These are phyloP conservation scores for Xenus cinereus DNA, from an alignment of 2,113 vertebrate genomes.

Conservation along the genomic window DNA sequence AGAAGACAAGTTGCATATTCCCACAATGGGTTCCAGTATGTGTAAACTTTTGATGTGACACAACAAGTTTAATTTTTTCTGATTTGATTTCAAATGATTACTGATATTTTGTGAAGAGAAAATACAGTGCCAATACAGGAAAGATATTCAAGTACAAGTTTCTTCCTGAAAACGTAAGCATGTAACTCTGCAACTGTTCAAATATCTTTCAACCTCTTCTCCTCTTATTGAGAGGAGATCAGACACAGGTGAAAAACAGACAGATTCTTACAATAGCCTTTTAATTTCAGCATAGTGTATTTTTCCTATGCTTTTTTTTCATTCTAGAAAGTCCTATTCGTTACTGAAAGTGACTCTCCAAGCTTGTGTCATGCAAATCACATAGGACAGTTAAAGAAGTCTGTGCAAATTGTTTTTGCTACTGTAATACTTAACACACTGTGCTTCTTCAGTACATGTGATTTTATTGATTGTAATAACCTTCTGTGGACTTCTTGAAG, in stretches of 20 bases:
- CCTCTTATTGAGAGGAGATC: not conserved
- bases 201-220: not conserved
- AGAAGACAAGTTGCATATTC: not conserved
- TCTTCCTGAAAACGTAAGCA: not conserved
- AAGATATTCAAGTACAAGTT: not conserved
- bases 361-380: not conserved
- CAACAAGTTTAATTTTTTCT: not conserved
- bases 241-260: not conserved
- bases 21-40: not conserved
- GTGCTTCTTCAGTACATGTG: not conserved
- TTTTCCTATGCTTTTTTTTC: not conserved
- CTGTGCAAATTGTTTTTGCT: not conserved
- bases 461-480: not conserved
- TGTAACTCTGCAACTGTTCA: not conserved
- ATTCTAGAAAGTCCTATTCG: not conserved
- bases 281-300: not conserved
- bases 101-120: not conserved
- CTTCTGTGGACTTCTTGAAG: not conserved
- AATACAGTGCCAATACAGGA: not conserved
- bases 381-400: not conserved
- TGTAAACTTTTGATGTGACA: not conserved
- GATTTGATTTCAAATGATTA: not conserved
- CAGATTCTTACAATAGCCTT: not conserved
- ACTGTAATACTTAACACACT: not conserved
- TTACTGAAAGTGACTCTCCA: not conserved